Evolutionary conservation across 1,140 invertebrate species (phyloP).

Genomic region (Monomorium pharaonis): DNA sequence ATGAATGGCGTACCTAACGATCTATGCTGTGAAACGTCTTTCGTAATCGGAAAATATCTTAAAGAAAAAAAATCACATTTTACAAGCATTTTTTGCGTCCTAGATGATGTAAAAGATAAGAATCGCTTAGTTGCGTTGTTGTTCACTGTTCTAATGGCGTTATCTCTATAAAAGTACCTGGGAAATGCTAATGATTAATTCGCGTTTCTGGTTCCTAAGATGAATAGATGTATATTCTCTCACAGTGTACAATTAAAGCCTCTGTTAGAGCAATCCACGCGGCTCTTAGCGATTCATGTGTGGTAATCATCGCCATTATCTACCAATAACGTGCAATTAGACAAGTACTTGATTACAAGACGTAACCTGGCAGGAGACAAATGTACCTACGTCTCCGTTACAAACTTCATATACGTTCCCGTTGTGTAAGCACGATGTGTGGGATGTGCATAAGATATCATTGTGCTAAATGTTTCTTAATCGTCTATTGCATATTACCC

Average conservation of each 20-base stretch:
- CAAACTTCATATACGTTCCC: slow-evolving; percentile 34
- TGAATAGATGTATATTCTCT: slow-evolving; percentile 67
- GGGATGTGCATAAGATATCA: slow-evolving; percentile 30
- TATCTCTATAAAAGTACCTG: slow-evolving; percentile 63
- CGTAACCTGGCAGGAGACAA: slow-evolving; percentile 64
- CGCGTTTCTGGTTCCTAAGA: slow-evolving; percentile 54
- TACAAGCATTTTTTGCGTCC: slow-evolving; percentile 55
- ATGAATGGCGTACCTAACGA: neutral
- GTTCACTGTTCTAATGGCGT: slow-evolving; percentile 63
- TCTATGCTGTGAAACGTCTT: neutral
- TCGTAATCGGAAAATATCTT: slow-evolving; percentile 38
- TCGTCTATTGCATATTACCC: neutral
- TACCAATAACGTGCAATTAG: slow-evolving; percentile 74
- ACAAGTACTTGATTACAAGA: slow-evolving; percentile 55
- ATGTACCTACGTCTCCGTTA: slow-evolving; percentile 59
- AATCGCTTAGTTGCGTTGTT: slow-evolving; percentile 48
- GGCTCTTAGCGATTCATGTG: slow-evolving; percentile 62
- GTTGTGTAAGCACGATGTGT: slow-evolving; percentile 43
- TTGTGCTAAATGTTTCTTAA: slow-evolving; percentile 36
- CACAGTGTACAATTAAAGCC: slow-evolving; percentile 70
- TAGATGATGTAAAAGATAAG: slow-evolving; percentile 62
- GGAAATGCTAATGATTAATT: slow-evolving; percentile 67
- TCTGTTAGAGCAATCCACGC: slow-evolving; percentile 62
- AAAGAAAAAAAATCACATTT: neutral
- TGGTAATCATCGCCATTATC: slow-evolving; percentile 72